These are phyloP conservation scores for Echeneis naucrates DNA, from an alignment of 2,797 vertebrate genomes.

Conservation along the genomic window DNA sequence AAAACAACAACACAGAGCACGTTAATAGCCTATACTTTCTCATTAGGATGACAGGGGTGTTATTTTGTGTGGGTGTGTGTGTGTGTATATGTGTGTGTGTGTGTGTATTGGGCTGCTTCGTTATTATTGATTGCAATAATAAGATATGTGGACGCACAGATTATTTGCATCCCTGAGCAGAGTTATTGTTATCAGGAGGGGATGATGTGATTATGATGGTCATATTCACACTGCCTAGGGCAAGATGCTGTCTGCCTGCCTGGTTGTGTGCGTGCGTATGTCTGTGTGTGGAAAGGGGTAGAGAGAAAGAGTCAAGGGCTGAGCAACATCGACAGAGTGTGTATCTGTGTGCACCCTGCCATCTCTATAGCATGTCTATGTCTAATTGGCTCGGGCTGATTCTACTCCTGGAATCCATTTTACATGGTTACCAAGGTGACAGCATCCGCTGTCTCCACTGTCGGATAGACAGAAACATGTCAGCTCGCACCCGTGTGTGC, in stretches of 20 bases:
- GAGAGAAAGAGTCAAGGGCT: slow-evolving; percentile 22
- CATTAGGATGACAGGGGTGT: slow-evolving; percentile 74
- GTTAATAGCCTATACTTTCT: slow-evolving; percentile 75
- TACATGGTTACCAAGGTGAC: slow-evolving; percentile 83
- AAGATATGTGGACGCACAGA: slow-evolving; percentile 83
- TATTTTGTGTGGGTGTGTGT: slow-evolving; percentile 48
- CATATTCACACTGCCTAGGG: slow-evolving; percentile 78
- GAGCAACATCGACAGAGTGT: slow-evolving; percentile 41
- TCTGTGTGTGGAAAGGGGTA: slow-evolving; percentile 17
- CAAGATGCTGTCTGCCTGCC: slow-evolving; percentile 69
- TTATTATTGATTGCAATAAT: slow-evolving; percentile 87
- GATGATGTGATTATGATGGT: slow-evolving; percentile 80
- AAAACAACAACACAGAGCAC: slow-evolving; percentile 55
- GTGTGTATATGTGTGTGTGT: slow-evolving; percentile 15
- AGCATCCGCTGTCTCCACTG: slow-evolving; percentile 73
- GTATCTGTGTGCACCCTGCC: slow-evolving; percentile 61
- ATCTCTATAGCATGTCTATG: slow-evolving; percentile 75
- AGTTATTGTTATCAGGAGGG: slow-evolving; percentile 80
- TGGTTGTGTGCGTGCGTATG: slow-evolving; percentile 41
- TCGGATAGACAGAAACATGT: slow-evolving; percentile 68
- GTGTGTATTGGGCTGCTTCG: slow-evolving; percentile 56
- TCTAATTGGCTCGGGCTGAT: slow-evolving; percentile 80
- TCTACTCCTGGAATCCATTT: slow-evolving; percentile 82
- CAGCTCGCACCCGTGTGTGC: slow-evolving; percentile 33
- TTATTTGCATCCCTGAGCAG: slow-evolving; percentile 86